Percentiles rank a stretch among this genome's conserved stretches.
Conservation (phyloP, 2,113 vertebrate genomes). For the Sinocyclocheilus anophthalmus region DNA sequence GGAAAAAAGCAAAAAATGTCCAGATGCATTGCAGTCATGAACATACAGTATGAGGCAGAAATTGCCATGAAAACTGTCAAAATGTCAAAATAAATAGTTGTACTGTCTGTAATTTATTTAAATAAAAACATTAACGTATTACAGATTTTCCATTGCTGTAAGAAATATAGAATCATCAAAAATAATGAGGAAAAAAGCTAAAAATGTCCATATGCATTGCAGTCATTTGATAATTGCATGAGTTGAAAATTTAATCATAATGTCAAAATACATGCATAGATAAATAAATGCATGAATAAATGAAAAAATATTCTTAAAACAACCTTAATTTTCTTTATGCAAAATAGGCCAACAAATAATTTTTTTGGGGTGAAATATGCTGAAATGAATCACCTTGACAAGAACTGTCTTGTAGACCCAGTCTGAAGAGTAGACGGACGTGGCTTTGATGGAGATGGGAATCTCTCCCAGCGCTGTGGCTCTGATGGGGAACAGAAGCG, state of each 20-base stretch:
- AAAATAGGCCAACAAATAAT: background rate
- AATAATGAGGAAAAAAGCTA: background rate
- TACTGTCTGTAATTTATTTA: background rate
- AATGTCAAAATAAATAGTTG: background rate
- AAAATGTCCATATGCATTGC: background rate
- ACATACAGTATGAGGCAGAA: background rate
- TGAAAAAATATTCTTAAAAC: background rate
- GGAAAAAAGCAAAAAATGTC: background rate
- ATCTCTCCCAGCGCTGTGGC: conserved; percentile 81
- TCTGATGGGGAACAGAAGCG: conserved; percentile 79
- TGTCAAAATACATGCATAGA: too few species aligned
- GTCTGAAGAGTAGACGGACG: conserved; percentile 75
- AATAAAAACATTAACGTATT: background rate
- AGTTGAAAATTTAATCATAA: too few species aligned
- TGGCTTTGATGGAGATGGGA: conserved; percentile 79
- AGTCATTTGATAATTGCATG: too few species aligned
- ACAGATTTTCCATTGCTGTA: background rate
- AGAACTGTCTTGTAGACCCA: conserved; percentile 75
- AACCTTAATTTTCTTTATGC: background rate
- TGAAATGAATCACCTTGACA: conserved; percentile 84
- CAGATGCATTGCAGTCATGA: background rate
- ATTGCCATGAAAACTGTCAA: background rate
- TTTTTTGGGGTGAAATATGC: background rate
- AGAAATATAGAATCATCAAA: background rate
- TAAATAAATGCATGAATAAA: too few species aligned